Evolutionary conservation across 2,888 invertebrate species (phyloP).

Genomic region (Drosophila falleni): DNA sequence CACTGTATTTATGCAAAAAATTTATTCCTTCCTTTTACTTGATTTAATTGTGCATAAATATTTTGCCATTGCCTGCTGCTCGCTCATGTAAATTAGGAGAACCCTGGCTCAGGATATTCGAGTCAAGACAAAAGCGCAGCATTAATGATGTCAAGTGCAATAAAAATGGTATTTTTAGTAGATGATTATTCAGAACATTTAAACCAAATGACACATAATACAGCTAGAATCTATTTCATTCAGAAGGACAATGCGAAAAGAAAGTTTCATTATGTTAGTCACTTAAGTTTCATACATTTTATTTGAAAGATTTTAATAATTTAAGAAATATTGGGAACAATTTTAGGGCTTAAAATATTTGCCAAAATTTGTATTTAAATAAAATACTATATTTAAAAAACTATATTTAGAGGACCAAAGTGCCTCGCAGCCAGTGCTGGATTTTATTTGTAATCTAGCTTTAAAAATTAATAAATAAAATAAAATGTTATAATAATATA

Average conservation of each 20-base stretch:
- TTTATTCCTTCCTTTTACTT: constrained; percentile 77
- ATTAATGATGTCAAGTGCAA: constrained; percentile 42
- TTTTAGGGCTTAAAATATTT: neutral
- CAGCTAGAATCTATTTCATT: neutral
- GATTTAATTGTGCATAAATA: constrained; percentile 82
- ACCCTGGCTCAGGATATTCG: constrained; percentile 11
- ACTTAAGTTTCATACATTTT: neutral
- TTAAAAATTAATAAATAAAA: too few species aligned
- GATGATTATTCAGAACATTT: constrained; percentile 15
- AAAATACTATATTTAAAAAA: neutral
- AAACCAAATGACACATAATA: constrained; percentile 22
- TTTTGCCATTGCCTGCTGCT: constrained; percentile 65
- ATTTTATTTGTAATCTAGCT: too few species aligned
- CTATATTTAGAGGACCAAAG: too few species aligned
- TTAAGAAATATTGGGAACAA: neutral
- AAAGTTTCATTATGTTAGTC: too few species aligned
- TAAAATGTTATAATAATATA: neutral
- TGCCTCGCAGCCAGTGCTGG: too few species aligned
- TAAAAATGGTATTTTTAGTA: constrained; percentile 40
- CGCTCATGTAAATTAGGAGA: constrained; percentile 74
- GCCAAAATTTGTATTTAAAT: neutral
- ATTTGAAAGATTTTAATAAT: neutral
- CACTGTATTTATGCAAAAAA: constrained; percentile 32
- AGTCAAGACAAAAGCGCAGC: constrained; percentile 33
- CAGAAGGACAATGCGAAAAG: neutral